A percentile compares a stretch with the other conserved stretches of the same genome.
These are phyloP conservation scores for Apodemia mormo DNA, from an alignment of 2,888 invertebrate genomes.

Conservation along the genomic window DNA sequence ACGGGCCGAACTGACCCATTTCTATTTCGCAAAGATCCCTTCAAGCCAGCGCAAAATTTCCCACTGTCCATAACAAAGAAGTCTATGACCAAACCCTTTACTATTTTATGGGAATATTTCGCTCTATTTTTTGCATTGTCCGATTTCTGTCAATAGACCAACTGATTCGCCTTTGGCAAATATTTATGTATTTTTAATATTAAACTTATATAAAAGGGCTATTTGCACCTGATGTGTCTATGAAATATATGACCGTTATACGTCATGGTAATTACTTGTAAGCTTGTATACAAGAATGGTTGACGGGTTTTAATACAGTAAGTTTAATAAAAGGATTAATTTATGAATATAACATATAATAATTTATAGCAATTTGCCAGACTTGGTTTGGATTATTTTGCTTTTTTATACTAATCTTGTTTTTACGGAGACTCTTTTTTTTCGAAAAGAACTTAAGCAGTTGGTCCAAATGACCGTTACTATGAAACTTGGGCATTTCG, in stretches of 20 bases:
- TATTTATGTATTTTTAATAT: slow-evolving; percentile 70
- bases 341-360: not conserved
- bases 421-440: no score
- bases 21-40: slow-evolving; percentile 56
- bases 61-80: slow-evolving; percentile 72
- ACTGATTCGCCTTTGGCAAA: slow-evolving; percentile 72
- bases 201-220: slow-evolving; percentile 55
- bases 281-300: slow-evolving; percentile 33
- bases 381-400: no score
- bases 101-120: slow-evolving; percentile 76
- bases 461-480: no score
- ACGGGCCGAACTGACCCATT: slow-evolving; percentile 72
- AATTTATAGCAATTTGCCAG: no score
- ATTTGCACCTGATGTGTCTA: slow-evolving; percentile 49
- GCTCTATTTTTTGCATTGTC: slow-evolving; percentile 81
- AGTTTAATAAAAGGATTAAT: slow-evolving; percentile 20
- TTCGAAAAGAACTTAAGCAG: no score
- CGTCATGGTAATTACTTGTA: slow-evolving; percentile 43
- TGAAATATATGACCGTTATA: slow-evolving; percentile 62
- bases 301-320: slow-evolving; percentile 32
- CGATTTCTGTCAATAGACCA: slow-evolving; percentile 53
- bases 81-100: slow-evolving; percentile 70
- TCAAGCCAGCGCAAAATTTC: slow-evolving; percentile 66
- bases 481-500: no score
- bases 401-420: no score